These are phyloP conservation scores for Dasysyrphus albostriatus DNA, from an alignment of 2,888 invertebrate genomes.

Conservation along the genomic window DNA sequence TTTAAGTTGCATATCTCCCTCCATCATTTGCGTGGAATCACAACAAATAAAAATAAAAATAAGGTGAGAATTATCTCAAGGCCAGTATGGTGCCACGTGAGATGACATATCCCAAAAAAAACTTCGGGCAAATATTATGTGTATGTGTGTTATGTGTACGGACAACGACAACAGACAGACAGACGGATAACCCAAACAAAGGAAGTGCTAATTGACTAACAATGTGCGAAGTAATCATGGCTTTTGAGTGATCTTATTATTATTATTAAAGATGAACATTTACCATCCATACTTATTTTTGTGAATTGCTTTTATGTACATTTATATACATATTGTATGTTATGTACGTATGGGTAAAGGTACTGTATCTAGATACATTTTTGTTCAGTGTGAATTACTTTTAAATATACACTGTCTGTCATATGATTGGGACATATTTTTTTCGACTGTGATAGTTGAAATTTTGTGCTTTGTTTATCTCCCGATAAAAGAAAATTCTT, in stretches of 20 bases:
- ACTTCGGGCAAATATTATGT: background rate
- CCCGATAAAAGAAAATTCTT: no score
- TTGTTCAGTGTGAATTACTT: conserved; percentile 38
- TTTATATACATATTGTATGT: background rate
- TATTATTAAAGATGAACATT: conserved; percentile 44
- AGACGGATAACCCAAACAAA: conserved; percentile 25
- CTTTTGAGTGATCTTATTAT: conserved; percentile 38
- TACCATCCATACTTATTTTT: conserved; percentile 32
- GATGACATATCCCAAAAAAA: background rate
- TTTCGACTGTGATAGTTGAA: no score
- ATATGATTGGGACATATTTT: background rate
- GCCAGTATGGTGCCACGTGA: conserved; percentile 31
- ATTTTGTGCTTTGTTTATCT: no score
- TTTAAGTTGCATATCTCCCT: background rate
- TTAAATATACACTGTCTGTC: background rate
- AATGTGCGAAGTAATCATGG: conserved; percentile 55
- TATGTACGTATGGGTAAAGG: background rate
- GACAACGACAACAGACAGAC: background rate
- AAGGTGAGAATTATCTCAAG: conserved; percentile 34
- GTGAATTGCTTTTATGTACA: conserved; percentile 17
- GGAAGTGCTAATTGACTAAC: conserved; percentile 54
- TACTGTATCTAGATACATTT: conserved; percentile 8
- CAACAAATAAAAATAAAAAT: background rate
- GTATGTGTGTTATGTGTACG: no score
- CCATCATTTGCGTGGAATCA: background rate